phyloP scores from a whole-genome alignment of 2,113 vertebrate genomes.

The Perca fluviatilis region DNA sequence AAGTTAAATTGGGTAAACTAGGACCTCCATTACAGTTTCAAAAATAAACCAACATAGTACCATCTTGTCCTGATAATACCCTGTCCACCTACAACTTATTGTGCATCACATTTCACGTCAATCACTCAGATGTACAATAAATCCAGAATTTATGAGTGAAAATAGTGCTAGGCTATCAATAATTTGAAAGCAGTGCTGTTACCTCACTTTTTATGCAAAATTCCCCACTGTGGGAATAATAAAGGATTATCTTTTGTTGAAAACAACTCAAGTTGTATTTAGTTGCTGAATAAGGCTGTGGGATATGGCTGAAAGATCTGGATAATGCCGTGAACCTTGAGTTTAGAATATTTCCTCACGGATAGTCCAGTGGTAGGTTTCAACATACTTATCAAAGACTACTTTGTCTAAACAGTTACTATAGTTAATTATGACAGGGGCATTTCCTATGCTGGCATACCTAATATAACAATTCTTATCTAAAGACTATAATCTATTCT shows the following conservation, averaged over 20 bases:
- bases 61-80: neutral
- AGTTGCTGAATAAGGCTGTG: neutral
- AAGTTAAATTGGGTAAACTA: neutral
- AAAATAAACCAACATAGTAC: neutral
- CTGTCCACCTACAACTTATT: neutral
- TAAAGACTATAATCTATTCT: neutral
- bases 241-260: neutral
- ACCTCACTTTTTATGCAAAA: neutral
- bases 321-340: neutral
- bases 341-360: neutral
- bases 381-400: neutral
- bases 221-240: too few relatives aligned
- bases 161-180: neutral
- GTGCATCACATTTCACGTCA: too few relatives aligned
- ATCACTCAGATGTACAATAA: neutral
- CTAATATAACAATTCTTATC: neutral
- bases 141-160: neutral
- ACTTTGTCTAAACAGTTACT: neutral
- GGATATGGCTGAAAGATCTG: neutral
- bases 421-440: neutral
- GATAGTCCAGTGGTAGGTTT: neutral
- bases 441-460: neutral
- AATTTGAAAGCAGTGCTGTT: neutral
- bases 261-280: neutral
- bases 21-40: neutral